A percentile compares a stretch with the other conserved stretches of the same genome.
These are phyloP conservation scores for Struthidea cinerea DNA, from an alignment of 2,113 vertebrate genomes.

Conservation along the genomic window DNA sequence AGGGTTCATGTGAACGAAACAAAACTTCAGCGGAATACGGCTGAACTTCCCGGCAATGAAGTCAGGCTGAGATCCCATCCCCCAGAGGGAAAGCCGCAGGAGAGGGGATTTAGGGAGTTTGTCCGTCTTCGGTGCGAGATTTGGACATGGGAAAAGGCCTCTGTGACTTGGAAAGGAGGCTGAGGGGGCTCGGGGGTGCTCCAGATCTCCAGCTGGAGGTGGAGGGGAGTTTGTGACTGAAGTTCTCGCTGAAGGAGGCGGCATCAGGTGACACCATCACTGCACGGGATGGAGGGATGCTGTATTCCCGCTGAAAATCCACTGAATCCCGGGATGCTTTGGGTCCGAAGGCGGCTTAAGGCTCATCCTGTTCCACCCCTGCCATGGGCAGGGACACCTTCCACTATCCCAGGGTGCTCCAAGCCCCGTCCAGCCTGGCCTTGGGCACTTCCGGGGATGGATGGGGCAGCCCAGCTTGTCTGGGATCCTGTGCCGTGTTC, in stretches of 20 bases:
- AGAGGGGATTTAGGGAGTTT: not conserved
- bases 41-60: not conserved
- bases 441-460: not conserved
- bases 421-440: fast-evolving
- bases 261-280: not conserved
- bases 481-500: not conserved
- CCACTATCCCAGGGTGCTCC: fast-evolving
- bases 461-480: not conserved
- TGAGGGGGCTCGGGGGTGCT: fast-evolving
- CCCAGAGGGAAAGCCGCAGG: fast-evolving
- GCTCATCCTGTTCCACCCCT: not conserved
- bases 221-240: not conserved
- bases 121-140: fast-evolving
- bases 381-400: not conserved
- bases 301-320: not conserved
- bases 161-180: not conserved
- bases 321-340: not conserved
- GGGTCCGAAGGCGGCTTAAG: not conserved
- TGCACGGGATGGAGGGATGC: not conserved
- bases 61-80: not conserved
- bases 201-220: not conserved
- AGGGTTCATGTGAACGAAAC: not conserved
- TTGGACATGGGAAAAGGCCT: not conserved
- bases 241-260: not conserved
- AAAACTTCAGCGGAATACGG: not conserved